phyloP scores from a whole-genome alignment of 2,888 invertebrate genomes.

The Drosophila setosimentum region DNA sequence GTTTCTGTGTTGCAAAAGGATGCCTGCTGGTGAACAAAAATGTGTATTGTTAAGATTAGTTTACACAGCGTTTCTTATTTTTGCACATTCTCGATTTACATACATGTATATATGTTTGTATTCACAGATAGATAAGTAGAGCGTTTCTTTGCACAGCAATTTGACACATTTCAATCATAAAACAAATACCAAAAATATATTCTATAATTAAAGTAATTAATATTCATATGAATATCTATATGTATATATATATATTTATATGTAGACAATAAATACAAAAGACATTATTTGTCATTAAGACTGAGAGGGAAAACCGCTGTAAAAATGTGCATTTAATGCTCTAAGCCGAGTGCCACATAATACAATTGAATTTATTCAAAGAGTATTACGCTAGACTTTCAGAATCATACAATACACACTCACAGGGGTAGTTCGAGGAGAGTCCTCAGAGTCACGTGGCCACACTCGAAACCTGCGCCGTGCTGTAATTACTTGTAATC shows the following conservation, averaged over 20 bases:
- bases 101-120: constrained; percentile 10
- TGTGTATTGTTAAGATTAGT: constrained; percentile 66
- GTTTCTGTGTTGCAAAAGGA: constrained; percentile 86
- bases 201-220: constrained; percentile 44
- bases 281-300: constrained; percentile 61
- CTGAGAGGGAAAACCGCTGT: neutral
- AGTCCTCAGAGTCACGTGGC: constrained; percentile 61
- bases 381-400: constrained; percentile 9
- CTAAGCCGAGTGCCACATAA: neutral
- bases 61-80: constrained; percentile 39
- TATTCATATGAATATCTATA: constrained; percentile 27
- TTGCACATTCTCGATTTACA: constrained; percentile 34
- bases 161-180: constrained; percentile 86
- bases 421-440: constrained; percentile 28
- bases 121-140: constrained; percentile 41
- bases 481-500: constrained; percentile 68
- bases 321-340: constrained; percentile 19
- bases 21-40: constrained; percentile 82
- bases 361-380: neutral
- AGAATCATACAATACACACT: constrained; percentile 15
- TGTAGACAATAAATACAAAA: constrained; percentile 13
- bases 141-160: constrained; percentile 67
- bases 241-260: neutral
- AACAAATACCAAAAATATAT: constrained; percentile 73
- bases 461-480: constrained; percentile 49